Evolutionary conservation across 2,797 vertebrate genomes (phyloP), one percentile per base, ranked within the genome.

Genomic region (Poecile montanus): DNA sequence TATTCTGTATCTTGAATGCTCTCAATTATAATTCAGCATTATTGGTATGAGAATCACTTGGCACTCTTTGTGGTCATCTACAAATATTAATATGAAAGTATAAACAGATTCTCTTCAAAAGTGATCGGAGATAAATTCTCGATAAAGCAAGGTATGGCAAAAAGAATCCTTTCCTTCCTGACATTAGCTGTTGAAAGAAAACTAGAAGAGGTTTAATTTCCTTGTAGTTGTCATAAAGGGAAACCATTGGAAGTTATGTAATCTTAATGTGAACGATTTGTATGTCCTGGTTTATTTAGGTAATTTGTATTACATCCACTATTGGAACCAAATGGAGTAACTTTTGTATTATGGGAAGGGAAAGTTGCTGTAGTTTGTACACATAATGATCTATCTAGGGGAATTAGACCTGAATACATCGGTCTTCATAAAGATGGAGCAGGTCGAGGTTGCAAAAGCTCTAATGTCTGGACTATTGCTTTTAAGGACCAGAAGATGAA

Each of bases 191-290:
- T 38, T 84, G 68, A 80, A 92, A 32, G 20, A 66, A 87, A 86
- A 76, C 16, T 26, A 25, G 51, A 76, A 70, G 25, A 57, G 8
- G 11, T 67, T 90, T 83, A 5, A 70, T 91, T 67, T 92, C 48
- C 57, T 67, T 68, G 18, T 34, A 63, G 40, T 48, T 83, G 20
- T 81, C 54, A 25, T 13, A 34, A 53, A 44, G 18, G 16, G 23
- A 81, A 78, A 34, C 29, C 1, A 0, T 15, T 12, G 2, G 45
- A 87, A 78, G 65, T 0, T 0, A 34, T 13, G 16, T 57, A 36
- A 58, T 70, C 40, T 79, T 75, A 65, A 54, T 36, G 13, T 44
- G n/a, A 82, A 40, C 5, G n/a, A 61, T 66, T 58, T 71, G 4
- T 57, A 26, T 29, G 23, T 85, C 45, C 29, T 0, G 0, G 44